Conservation (phyloP, 2,888 invertebrate species). For the Chamaedrilus cognettii region DNA sequence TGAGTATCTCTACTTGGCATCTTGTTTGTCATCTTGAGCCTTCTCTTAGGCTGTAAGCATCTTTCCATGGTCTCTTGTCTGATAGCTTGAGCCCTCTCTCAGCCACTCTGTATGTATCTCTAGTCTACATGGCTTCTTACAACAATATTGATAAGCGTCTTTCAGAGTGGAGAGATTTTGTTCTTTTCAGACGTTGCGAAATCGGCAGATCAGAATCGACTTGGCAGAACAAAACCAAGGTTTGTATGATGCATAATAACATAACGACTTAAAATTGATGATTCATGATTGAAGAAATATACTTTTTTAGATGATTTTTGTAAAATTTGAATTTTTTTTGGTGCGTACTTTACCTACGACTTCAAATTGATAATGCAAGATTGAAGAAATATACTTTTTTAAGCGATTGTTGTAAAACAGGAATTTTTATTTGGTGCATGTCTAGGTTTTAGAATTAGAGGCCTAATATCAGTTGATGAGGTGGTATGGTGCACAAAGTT, state of each 20-base stretch:
- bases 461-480: no score
- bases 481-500: no score
- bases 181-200: not conserved
- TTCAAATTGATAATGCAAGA: not conserved
- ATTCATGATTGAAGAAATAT: no score
- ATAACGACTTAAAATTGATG: not conserved
- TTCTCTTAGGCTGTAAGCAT: no score
- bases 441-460: no score
- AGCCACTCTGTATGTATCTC: not conserved
- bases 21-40: no score
- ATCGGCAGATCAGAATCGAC: not conserved
- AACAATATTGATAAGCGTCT: no score
- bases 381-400: not conserved
- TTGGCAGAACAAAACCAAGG: slow-evolving; percentile 3
- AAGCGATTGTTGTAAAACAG: not conserved
- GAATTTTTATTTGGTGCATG: not conserved
- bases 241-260: not conserved
- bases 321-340: no score
- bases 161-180: no score
- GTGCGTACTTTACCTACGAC: no score
- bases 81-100: no score
- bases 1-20: not conserved
- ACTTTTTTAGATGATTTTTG: not conserved
- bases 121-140: not conserved
- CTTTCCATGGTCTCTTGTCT: no score